Evolutionary conservation across 2,888 invertebrate genomes (phyloP).

Genomic region (Brachylomia viminalis): DNA sequence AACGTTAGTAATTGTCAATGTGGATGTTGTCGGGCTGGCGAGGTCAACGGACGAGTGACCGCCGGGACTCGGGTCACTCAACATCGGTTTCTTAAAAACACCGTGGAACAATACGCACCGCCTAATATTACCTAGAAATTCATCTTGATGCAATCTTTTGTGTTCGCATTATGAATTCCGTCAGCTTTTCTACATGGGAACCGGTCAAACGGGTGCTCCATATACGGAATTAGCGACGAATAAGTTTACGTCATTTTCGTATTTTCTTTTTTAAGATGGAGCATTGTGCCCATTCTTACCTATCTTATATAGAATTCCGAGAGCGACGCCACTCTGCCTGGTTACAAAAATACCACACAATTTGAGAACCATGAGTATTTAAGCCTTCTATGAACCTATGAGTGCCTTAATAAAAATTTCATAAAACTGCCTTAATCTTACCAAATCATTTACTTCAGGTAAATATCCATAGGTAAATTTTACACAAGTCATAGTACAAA

Average conservation of each 20-base stretch:
- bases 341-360: not conserved
- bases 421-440: too few relatives aligned
- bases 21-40: constrained; percentile 71
- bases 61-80: constrained; percentile 73
- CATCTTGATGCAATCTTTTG: constrained; percentile 51
- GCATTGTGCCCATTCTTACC: not conserved
- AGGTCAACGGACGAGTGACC: constrained; percentile 85
- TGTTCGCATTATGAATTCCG: constrained; percentile 51
- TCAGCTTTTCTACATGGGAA: constrained; percentile 27
- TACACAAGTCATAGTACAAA: too few relatives aligned
- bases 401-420: not conserved
- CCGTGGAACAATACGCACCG: constrained; percentile 58
- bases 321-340: not conserved
- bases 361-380: not conserved
- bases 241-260: constrained; percentile 44
- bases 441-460: too few relatives aligned
- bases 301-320: constrained; percentile 17
- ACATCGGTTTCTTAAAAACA: constrained; percentile 64
- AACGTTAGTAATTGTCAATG: constrained; percentile 74
- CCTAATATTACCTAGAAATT: constrained; percentile 56
- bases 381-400: not conserved
- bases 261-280: constrained; percentile 23
- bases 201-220: constrained; percentile 53
- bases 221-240: constrained; percentile 32
- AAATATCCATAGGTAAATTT: too few relatives aligned